Percentiles rank a stretch among this genome's conserved stretches.
phyloP scores from a whole-genome alignment of 2,797 vertebrate species.

The Cossypha caffra region DNA sequence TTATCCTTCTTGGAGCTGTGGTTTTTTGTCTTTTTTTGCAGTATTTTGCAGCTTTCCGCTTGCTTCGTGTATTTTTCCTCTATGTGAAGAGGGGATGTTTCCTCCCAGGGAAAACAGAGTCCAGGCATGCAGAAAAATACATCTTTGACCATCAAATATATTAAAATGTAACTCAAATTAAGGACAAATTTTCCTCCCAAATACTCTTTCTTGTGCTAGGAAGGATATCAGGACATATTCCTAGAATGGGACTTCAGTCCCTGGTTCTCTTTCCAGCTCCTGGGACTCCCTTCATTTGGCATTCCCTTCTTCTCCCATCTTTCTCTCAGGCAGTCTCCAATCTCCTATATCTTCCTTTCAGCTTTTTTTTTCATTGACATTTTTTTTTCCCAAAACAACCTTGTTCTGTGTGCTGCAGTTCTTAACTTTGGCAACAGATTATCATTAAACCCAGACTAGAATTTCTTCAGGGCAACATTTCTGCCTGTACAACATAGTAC shows the following conservation, averaged over 20 bases:
- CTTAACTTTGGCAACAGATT: background rate
- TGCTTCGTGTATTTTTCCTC: background rate
- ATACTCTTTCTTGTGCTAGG: background rate
- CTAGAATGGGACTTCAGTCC: fast-evolving
- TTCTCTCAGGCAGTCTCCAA: background rate
- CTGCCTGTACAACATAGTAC: background rate
- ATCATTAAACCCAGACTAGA: background rate
- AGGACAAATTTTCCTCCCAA: background rate
- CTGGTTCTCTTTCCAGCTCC: background rate
- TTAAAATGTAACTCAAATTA: background rate
- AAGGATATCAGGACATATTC: background rate
- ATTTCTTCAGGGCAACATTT: background rate
- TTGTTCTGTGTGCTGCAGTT: background rate
- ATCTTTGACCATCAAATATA: background rate
- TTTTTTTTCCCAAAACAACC: background rate
- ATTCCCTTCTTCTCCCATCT: background rate
- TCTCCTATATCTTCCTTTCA: background rate
- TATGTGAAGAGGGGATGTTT: fast-evolving
- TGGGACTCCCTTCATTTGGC: background rate
- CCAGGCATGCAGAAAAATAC: background rate
- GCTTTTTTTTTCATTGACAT: background rate
- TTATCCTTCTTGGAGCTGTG: background rate
- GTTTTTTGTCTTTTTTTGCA: background rate
- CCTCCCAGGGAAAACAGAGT: background rate
- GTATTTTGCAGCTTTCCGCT: background rate